A percentile compares a stretch with the other conserved stretches of the same genome.
Conservation (phyloP, 1,140 invertebrate genomes). For the Probaryconus sp. region DNA sequence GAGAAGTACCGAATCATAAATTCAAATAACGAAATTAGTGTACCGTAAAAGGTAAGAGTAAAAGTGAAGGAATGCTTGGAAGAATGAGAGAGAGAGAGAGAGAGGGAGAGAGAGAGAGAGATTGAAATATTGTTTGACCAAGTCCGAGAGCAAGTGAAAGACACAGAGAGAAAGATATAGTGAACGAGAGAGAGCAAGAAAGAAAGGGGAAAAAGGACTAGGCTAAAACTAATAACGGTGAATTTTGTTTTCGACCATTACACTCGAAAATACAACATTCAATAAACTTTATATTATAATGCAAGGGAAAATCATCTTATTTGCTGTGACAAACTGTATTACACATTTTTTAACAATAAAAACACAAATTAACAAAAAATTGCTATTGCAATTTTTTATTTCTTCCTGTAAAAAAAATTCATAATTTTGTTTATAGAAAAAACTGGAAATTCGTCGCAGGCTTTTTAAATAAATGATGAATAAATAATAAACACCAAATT, state of each 20-base stretch:
- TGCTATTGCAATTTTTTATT: no score
- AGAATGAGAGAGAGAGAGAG: conserved; percentile 8
- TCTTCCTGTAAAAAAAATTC: no score
- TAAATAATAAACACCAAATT: no score
- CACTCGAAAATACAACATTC: conserved; percentile 33
- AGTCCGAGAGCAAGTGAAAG: background rate
- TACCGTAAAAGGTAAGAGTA: conserved; percentile 40
- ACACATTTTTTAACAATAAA: conserved; percentile 58
- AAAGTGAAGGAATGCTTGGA: no score
- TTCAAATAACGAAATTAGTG: conserved; percentile 54
- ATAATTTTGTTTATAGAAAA: no score
- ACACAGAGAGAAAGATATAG: background rate
- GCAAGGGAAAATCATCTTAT: conserved; percentile 38
- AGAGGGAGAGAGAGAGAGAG: no score
- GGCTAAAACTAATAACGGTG: conserved; percentile 33
- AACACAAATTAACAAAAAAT: conserved; percentile 33
- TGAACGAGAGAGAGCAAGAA: no score
- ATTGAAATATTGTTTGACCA: background rate
- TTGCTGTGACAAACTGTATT: conserved; percentile 50
- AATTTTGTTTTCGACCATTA: conserved; percentile 39
- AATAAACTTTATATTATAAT: conserved; percentile 51
- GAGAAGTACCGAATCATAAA: conserved; percentile 48
- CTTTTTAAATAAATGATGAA: no score
- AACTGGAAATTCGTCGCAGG: no score
- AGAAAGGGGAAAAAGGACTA: conserved; percentile 11